phyloP scores from a whole-genome alignment of 2,888 invertebrate species.

The Agrotis puta region DNA sequence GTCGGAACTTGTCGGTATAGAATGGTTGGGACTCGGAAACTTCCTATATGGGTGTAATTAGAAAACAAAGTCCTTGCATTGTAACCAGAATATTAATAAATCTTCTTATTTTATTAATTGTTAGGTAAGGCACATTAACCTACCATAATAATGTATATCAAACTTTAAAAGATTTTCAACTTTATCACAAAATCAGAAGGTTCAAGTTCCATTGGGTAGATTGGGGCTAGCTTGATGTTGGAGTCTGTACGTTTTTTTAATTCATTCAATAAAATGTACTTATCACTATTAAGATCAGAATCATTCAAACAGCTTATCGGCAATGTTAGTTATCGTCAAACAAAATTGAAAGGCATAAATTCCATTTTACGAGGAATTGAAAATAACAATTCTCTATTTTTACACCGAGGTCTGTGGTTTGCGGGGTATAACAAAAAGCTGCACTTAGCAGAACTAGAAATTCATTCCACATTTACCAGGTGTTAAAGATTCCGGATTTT shows the following conservation, averaged over 20 bases:
- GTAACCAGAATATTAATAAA: no score
- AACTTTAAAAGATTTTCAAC: no score
- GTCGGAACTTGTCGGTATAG: background rate
- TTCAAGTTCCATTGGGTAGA: no score
- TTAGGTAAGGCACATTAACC: no score
- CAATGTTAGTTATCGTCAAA: background rate
- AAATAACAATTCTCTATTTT: constrained; percentile 17
- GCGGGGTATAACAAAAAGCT: constrained; percentile 23
- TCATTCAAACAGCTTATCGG: background rate
- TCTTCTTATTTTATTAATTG: no score
- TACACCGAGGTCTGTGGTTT: constrained; percentile 1
- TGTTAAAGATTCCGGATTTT: constrained; percentile 1
- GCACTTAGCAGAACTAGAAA: constrained; percentile 3
- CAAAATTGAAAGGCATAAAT: background rate
- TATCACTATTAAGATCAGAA: background rate
- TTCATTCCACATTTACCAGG: constrained; percentile 9
- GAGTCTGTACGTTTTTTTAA: no score
- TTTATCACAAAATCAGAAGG: no score
- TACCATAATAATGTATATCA: no score
- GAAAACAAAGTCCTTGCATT: no score
- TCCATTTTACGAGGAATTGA: background rate
- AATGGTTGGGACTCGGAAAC: background rate
- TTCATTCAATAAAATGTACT: background rate
- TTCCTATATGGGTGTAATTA: no score
- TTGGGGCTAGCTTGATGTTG: no score